Evolutionary conservation across 1,140 invertebrate genomes (phyloP), one percentile per base, ranked within the genome.

Genomic region (Papilio polyxenes): DNA sequence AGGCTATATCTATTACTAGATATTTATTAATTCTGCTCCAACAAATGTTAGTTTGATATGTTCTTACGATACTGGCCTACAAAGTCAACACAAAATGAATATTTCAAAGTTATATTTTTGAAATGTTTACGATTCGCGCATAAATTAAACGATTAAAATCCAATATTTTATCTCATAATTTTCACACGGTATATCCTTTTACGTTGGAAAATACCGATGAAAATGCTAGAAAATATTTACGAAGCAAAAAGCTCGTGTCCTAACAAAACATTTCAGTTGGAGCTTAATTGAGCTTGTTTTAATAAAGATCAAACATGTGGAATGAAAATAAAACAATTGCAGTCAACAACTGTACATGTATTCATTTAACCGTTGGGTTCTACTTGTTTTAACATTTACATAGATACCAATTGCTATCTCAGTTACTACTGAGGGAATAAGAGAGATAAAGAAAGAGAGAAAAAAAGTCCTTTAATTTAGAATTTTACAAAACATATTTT

Each of bases 221-320:
- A 65, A 31, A 20, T 10, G 11, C 20, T 31, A 10, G 9, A 65
- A 65, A 65, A 65, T 65, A 31, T 65, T 65, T 65, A 65, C 62
- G 23, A 65, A 65, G 31, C 62, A 65, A 65, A 65, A 65, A 65
- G 62, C 62, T 65, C 23, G 20, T 5, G 23, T 65, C 62, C 62
- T 65, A 65, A 65, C 20, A 65, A 65, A 65, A 65, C 23, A 65
- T 65, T 65, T 65, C 62, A 65, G 62, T 65, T 65, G 23, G 62
- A 65, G 62, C 23, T 65, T 65, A 65, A 65, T 23, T 65, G 13
- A 9, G 23, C 23, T 10, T 65, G 62, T 31, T 65, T 65, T 65
- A 65, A 65, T 9, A 65, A 65, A 20, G 62, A 5, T 37, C 62
- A 65, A 65, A 31, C 62, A 65, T 31, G 62, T 65, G 10, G 20